Base-by-base conservation (phyloP, 2,888 invertebrate species). In the Caenorhabditis sulstoni region DNA sequence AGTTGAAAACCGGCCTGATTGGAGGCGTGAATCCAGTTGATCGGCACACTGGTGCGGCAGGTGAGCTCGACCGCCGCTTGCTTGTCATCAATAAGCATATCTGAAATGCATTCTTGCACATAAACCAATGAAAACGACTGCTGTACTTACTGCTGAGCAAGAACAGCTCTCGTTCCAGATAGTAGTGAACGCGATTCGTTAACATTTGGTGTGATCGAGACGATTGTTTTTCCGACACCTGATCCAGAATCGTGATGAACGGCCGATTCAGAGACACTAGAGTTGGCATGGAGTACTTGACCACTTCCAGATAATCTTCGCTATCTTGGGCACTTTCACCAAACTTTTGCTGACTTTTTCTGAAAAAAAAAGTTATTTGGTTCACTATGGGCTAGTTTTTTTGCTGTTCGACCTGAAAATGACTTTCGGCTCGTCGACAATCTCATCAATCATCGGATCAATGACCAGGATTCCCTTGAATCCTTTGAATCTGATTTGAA, bases 231-330 rank as follows among this genome's bases (percentile, higher is more conserved):
- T 81, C 78, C 9, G 81, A 62, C 1, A 87, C 85, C 58, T 84
- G 62, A 76, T 88, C 88, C 47, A 91, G 62, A 45, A 91, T 83
- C 59, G 85, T 87, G 53, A 91, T 88, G 44, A 90, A 84, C 37
- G 90, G 90, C 20, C 89, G 86, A 78, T 91, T 91, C 44, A 90
- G 80, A 61, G 85, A 87, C 16, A 87, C 85, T 3, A 84, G 82
- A 14, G 83, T 81, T 9, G 88, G 87, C 85, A 85, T 84, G 37
- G 85, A 64, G 62, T 85, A 82, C 67, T 87, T 87, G 29, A 87
- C 86, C 0, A 87, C 70, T 64, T 79, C 79, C 14, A 79, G 41
- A n/a, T 29, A 29, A 7, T 29, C 29, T 3, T 29, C 29, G n/a
- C n/a, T n/a, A n/a, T n/a, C n/a, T n/a, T n/a, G n/a, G n/a, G n/a